Conservation (phyloP, 2,888 invertebrate species). For the Tiliacea citrago region DNA sequence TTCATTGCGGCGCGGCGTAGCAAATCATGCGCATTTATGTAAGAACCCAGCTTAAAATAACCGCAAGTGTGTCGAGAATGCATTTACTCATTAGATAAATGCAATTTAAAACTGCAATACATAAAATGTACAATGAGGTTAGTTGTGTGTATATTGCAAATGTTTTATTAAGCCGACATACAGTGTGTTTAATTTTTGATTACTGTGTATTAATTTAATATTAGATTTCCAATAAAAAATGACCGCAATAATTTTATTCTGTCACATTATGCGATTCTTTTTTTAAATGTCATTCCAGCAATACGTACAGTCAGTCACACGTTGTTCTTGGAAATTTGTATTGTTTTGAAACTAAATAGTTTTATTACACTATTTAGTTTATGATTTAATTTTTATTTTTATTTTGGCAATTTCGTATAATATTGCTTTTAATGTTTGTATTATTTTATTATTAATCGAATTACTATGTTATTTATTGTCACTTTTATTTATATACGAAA, state of each 20-base stretch:
- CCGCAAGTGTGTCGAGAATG: constrained; percentile 60
- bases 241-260: constrained; percentile 13
- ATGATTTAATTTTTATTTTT: too few species aligned
- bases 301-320: constrained; percentile 21
- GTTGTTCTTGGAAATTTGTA: neutral
- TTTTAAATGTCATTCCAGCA: constrained; percentile 13
- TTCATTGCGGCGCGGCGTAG: constrained; percentile 32
- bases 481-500: too few species aligned
- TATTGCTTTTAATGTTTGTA: too few species aligned
- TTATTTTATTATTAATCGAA: too few species aligned
- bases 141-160: constrained; percentile 36
- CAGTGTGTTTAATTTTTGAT: constrained; percentile 22
- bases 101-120: constrained; percentile 49
- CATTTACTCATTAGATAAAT: constrained; percentile 56
- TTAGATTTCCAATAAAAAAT: constrained; percentile 5
- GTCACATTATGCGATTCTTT: constrained; percentile 15
- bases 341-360: neutral
- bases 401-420: too few species aligned
- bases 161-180: constrained; percentile 40
- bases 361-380: neutral
- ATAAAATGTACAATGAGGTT: constrained; percentile 53
- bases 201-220: constrained; percentile 15
- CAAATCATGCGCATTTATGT: constrained; percentile 51
- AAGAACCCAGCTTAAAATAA: constrained; percentile 44
- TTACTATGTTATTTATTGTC: too few species aligned